Percentiles rank a stretch among this genome's conserved stretches.
phyloP scores from a whole-genome alignment of 2,113 vertebrate species.

The Ovibos moschatus region DNA sequence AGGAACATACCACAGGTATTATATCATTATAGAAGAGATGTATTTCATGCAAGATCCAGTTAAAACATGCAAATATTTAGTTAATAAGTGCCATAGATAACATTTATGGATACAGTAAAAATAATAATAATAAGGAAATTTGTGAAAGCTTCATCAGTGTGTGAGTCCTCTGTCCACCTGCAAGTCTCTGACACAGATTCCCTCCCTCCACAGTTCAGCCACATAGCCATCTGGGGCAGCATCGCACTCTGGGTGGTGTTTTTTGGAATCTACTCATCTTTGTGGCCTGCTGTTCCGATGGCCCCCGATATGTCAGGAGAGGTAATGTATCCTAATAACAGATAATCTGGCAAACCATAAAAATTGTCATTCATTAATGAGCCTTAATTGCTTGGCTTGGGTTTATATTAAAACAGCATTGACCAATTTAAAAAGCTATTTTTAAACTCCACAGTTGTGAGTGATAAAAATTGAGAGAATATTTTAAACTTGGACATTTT shows the following conservation, averaged over 20 bases:
- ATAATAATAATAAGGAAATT: not conserved
- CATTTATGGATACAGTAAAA: not conserved
- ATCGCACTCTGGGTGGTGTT: slow-evolving; percentile 97
- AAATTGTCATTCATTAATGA: not conserved
- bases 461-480: slow-evolving; percentile 37
- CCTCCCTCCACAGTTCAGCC: slow-evolving; percentile 90
- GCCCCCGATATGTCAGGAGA: slow-evolving; percentile 99
- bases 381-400: not conserved
- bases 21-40: not conserved
- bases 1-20: not conserved
- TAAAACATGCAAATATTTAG: not conserved
- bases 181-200: not conserved
- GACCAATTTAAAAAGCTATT: slow-evolving; percentile 33
- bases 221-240: slow-evolving; percentile 99
- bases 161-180: not conserved
- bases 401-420: not conserved
- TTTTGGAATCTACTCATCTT: slow-evolving; percentile 95
- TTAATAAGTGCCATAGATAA: not conserved
- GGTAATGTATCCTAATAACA: slow-evolving; percentile 82
- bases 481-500: slow-evolving; percentile 41
- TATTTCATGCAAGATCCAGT: not conserved
- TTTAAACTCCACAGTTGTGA: not conserved
- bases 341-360: not conserved
- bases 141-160: not conserved
- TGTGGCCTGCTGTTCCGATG: slow-evolving; percentile 95